phyloP scores from a whole-genome alignment of 2,797 vertebrate genomes.

The Gadopsis bispinosus region DNA sequence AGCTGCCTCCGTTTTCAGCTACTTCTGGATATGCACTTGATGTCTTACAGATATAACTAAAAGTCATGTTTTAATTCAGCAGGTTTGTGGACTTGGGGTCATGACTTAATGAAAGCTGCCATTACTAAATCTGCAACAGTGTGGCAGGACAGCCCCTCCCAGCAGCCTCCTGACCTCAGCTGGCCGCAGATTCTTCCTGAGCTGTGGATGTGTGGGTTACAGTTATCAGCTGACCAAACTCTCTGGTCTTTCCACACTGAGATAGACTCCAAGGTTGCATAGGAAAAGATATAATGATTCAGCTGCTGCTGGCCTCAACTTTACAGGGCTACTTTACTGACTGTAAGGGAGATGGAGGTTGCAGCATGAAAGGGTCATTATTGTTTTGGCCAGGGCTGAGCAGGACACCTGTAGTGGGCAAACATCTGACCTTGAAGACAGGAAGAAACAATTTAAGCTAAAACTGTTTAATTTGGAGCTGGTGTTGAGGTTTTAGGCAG shows the following conservation, averaged over 20 bases:
- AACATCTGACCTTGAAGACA: conserved; percentile 49
- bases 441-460: conserved; percentile 45
- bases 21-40: neutral
- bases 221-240: conserved; percentile 49
- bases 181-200: conserved; percentile 55
- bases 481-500: conserved; percentile 27
- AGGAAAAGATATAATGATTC: conserved; percentile 24
- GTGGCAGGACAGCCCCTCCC: conserved; percentile 34
- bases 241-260: neutral
- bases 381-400: conserved; percentile 16
- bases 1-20: neutral
- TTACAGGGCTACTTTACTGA: conserved; percentile 49
- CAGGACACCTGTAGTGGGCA: conserved; percentile 54
- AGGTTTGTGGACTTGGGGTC: conserved; percentile 20
- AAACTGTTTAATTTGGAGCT: conserved; percentile 49
- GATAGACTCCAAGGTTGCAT: conserved; percentile 10
- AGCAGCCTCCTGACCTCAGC: conserved; percentile 38
- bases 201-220: conserved; percentile 7
- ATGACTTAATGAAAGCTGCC: conserved; percentile 17
- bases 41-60: conserved; percentile 25
- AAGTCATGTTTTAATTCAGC: neutral
- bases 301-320: conserved; percentile 33
- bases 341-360: conserved; percentile 32
- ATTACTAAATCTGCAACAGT: conserved; percentile 17
- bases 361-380: conserved; percentile 49